Percentiles rank a stretch among this genome's conserved stretches.
Evolutionary conservation across 1,140 invertebrate species (phyloP).

Genomic region (Maconellicoccus hirsutus): DNA sequence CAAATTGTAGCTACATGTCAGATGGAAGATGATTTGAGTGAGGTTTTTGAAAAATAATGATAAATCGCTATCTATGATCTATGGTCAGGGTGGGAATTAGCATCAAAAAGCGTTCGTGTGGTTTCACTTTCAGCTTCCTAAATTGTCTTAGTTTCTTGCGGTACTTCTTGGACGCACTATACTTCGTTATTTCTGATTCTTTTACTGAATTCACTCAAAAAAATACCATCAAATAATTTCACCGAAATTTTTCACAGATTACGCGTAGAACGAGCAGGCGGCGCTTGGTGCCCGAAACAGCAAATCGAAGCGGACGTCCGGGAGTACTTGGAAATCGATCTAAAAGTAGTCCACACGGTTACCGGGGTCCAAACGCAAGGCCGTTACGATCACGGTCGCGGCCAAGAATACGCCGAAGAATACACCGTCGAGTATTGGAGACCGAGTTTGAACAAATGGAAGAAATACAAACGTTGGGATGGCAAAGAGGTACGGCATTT

Average conservation of each 20-base stretch:
- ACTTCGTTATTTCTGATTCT: too few species aligned
- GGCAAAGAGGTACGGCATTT: slow-evolving; percentile 32
- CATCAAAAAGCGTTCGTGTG: too few species aligned
- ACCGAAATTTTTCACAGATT: slow-evolving; percentile 60
- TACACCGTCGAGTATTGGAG: slow-evolving; percentile 88
- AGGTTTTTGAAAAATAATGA: too few species aligned
- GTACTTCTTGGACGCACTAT: too few species aligned
- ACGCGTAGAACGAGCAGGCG: slow-evolving; percentile 72
- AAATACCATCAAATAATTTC: too few species aligned
- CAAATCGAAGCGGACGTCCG: slow-evolving; percentile 71
- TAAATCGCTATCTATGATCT: too few species aligned
- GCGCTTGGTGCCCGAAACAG: slow-evolving; percentile 89
- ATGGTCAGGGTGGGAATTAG: too few species aligned
- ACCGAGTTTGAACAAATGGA: slow-evolving; percentile 47
- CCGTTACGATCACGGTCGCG: slow-evolving; percentile 84
- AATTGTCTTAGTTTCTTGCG: too few species aligned
- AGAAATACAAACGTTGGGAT: slow-evolving; percentile 32
- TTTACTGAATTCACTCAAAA: too few species aligned
- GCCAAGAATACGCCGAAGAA: slow-evolving; percentile 79
- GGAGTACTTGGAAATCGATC: slow-evolving; percentile 82
- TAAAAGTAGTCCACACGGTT: slow-evolving; percentile 62
- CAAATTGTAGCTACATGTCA: too few species aligned
- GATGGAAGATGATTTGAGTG: too few species aligned
- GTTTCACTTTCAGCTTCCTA: too few species aligned
- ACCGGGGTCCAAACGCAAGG: slow-evolving; percentile 79